Conservation (phyloP, 2,888 invertebrate species). For the Drosophila nr. fundita region DNA sequence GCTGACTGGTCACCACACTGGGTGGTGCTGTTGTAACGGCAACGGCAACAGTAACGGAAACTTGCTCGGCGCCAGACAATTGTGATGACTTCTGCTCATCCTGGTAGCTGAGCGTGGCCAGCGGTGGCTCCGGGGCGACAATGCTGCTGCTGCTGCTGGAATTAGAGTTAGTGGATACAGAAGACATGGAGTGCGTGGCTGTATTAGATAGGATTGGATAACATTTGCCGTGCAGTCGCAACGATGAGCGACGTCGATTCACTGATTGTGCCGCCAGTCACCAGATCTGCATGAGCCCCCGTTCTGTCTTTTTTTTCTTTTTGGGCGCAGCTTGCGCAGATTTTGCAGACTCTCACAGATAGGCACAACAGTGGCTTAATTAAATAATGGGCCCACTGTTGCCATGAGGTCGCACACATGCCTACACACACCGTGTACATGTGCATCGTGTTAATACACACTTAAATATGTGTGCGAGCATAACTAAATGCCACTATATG, state of each 20-base stretch:
- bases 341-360: conserved; percentile 48
- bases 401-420: conserved; percentile 39
- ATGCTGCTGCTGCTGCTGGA: conserved; percentile 43
- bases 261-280: conserved; percentile 50
- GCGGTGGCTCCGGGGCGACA: conserved; percentile 23
- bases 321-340: conserved; percentile 53
- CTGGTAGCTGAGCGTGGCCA: conserved; percentile 70
- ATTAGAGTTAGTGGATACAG: conserved; percentile 51
- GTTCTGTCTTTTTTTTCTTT: conserved; percentile 7
- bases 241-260: conserved; percentile 56
- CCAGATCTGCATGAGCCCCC: conserved; percentile 42
- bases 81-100: conserved; percentile 57
- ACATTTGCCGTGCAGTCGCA: conserved; percentile 41
- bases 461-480: conserved; percentile 3
- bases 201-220: conserved; percentile 20
- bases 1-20: conserved; percentile 65
- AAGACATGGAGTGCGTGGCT: conserved; percentile 46
- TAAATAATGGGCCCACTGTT: conserved; percentile 66
- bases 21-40: conserved; percentile 10
- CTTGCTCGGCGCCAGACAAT: not conserved
- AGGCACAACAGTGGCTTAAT: conserved; percentile 51
- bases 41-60: conserved; percentile 12
- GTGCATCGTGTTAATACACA: not conserved
- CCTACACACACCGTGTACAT: not conserved
- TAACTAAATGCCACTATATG: conserved; percentile 8